Base-by-base conservation (phyloP, 2,797 vertebrate species). In the Erethizon dorsatum region DNA sequence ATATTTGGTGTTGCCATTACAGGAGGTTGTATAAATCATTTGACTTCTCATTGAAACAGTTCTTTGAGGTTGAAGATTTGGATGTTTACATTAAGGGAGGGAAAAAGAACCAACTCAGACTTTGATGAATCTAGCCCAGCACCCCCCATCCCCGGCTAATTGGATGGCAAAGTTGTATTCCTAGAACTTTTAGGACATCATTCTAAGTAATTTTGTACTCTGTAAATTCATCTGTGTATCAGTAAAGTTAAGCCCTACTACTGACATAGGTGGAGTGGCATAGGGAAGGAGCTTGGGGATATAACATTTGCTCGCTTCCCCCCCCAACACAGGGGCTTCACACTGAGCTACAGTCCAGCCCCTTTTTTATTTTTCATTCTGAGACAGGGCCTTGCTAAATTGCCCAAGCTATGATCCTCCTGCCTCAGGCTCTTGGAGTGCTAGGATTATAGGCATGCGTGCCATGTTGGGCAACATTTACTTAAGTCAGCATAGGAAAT, bases 171-270 rank as follows among this genome's bases (percentile, higher is more conserved):
- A 71, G 28, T 75, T 78, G 15, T 78, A 89, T 78, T 88, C 24
- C 14, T 95, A 24, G 33, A 87, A 57, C 12, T 80, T 92, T 92
- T 77, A 67, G 52, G n/a, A 18, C 17, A 71, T 83, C 33, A 77
- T 93, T 92, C 56, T 87, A 78, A 79, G 50, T 83, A 79, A 59
- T 47, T 88, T 91, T 85, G 26, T 94, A 77, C 20, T 85, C 61
- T 90, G 97, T 84, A 71, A 90, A 57, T 82, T 85, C 56, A 89
- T 82, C 28, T 79, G 0, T 61, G 1, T 84, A 33, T 85, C 77
- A 41, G 37, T 89, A 90, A 67, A 45, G 54, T 28, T 85, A 91
- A 85, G 15, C 9, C 12, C 41, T 77, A 63, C 6, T 45, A 10
- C 18, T 83, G 24, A 61, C 24, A 1, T 89, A 92, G 28, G 24